phyloP scores from a whole-genome alignment of 2,113 vertebrate species.

The Tretioscincus oriximinensis region DNA sequence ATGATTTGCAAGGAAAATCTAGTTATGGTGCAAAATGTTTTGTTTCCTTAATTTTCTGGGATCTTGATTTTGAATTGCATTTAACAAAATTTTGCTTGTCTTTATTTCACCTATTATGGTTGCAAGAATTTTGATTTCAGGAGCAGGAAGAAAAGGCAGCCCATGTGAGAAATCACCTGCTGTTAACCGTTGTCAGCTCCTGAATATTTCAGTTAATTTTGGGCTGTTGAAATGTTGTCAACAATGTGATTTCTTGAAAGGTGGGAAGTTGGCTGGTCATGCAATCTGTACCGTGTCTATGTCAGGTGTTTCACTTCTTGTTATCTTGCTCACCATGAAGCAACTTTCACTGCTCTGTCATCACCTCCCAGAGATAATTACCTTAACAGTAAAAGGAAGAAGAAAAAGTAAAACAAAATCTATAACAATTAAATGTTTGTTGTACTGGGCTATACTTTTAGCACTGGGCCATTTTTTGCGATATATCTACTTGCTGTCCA shows the following conservation, averaged over 20 bases:
- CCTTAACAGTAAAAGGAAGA: slow-evolving; percentile 66
- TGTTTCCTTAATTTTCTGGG: not conserved
- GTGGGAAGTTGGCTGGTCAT: slow-evolving; percentile 72
- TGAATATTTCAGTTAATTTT: slow-evolving; percentile 83
- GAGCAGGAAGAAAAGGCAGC: slow-evolving; percentile 30
- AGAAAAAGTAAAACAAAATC: not conserved
- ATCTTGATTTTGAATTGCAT: not conserved
- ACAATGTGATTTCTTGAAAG: slow-evolving; percentile 86
- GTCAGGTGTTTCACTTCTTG: slow-evolving; percentile 67
- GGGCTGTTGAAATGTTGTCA: slow-evolving; percentile 72
- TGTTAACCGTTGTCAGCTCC: slow-evolving; percentile 80
- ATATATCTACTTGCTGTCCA: too few relatives aligned
- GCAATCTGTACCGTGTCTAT: slow-evolving; percentile 72
- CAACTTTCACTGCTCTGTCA: slow-evolving; percentile 58
- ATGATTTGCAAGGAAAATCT: not conserved
- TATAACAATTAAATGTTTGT: not conserved
- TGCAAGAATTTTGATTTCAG: slow-evolving; percentile 15
- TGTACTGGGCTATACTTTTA: not conserved
- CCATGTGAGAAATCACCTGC: slow-evolving; percentile 49
- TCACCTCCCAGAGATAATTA: slow-evolving; percentile 74
- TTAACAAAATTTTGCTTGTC: fast-evolving
- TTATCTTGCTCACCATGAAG: slow-evolving; percentile 56
- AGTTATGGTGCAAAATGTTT: not conserved
- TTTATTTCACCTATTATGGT: not conserved
- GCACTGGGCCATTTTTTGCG: too few relatives aligned